Evolutionary conservation across 2,797 vertebrate genomes (phyloP).

Genomic region (Heteromormyrus szaboi): DNA sequence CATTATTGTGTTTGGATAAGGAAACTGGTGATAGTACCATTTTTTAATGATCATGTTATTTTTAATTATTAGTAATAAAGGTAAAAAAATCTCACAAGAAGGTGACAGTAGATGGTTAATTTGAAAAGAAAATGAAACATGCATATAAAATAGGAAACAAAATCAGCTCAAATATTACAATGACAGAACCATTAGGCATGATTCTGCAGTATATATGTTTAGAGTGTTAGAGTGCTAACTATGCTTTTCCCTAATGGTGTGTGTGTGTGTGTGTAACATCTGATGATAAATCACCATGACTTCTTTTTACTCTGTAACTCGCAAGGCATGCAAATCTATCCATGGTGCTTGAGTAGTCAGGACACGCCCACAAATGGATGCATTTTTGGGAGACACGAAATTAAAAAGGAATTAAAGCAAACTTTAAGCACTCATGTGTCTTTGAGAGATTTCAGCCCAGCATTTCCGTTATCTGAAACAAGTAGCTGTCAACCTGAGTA

Average conservation of each 20-base stretch:
- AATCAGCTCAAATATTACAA: not conserved
- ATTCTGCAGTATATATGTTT: not conserved
- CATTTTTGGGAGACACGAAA: too few species aligned
- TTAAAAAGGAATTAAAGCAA: not conserved
- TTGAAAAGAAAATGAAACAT: not conserved
- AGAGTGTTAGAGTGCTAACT: not conserved
- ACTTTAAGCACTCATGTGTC: not conserved
- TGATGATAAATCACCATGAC: not conserved
- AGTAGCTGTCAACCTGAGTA: not conserved
- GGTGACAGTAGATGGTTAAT: not conserved
- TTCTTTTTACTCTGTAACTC: not conserved
- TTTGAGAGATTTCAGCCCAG: not conserved
- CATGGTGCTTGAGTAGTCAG: not conserved
- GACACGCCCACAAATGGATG: not conserved
- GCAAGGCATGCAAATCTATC: not conserved
- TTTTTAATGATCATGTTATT: not conserved
- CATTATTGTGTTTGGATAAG: not conserved
- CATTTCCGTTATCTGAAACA: not conserved
- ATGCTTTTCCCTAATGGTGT: not conserved
- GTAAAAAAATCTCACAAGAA: not conserved
- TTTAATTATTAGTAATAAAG: not conserved
- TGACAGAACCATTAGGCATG: not conserved
- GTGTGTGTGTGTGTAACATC: not conserved
- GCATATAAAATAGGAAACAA: not conserved
- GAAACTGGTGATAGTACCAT: not conserved